A percentile compares a stretch with the other conserved stretches of the same genome.
Conservation (phyloP, 2,888 invertebrate species). For the Chrysolina oricalcia region DNA sequence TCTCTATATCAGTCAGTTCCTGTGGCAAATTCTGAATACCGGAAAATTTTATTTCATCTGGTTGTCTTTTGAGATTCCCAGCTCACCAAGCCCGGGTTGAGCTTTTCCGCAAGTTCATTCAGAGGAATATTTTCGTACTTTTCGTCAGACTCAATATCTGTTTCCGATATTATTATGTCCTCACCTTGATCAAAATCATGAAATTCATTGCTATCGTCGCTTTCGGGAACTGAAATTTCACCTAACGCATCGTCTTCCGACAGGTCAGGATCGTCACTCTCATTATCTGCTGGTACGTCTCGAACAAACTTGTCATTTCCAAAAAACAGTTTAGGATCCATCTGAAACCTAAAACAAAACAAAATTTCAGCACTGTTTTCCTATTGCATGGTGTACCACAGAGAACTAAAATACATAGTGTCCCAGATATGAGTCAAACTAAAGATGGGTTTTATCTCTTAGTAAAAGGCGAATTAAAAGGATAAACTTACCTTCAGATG, state of each 20-base stretch:
- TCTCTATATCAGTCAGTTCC: conserved; percentile 21
- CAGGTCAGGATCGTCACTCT: conserved; percentile 34
- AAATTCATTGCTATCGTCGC: too few relatives aligned
- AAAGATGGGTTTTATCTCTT: neutral
- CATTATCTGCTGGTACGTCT: conserved; percentile 25
- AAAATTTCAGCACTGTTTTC: conserved; percentile 16
- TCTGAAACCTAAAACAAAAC: conserved; percentile 36
- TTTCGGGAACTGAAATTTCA: conserved; percentile 11
- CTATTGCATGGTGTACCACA: conserved; percentile 3
- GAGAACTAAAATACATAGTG: conserved; percentile 16
- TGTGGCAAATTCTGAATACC: conserved; percentile 14
- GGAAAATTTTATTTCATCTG: conserved; percentile 24
- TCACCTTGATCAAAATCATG: conserved; percentile 23
- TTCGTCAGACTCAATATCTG: conserved; percentile 30
- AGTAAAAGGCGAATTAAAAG: conserved; percentile 10
- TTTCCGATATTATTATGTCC: too few relatives aligned
- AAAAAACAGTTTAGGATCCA: conserved; percentile 36
- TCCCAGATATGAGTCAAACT: conserved; percentile 35
- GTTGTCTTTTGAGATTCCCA: conserved; percentile 24
- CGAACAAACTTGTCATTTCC: conserved; percentile 23
- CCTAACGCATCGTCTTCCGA: conserved; percentile 17
- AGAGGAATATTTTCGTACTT: conserved; percentile 29
- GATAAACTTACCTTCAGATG: conserved; percentile 27
- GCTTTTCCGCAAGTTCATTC: conserved; percentile 26
- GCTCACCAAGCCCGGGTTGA: conserved; percentile 23